These are phyloP conservation scores for Tachyglossus aculeatus DNA, from an alignment of 2,797 vertebrate genomes.

Conservation along the genomic window DNA sequence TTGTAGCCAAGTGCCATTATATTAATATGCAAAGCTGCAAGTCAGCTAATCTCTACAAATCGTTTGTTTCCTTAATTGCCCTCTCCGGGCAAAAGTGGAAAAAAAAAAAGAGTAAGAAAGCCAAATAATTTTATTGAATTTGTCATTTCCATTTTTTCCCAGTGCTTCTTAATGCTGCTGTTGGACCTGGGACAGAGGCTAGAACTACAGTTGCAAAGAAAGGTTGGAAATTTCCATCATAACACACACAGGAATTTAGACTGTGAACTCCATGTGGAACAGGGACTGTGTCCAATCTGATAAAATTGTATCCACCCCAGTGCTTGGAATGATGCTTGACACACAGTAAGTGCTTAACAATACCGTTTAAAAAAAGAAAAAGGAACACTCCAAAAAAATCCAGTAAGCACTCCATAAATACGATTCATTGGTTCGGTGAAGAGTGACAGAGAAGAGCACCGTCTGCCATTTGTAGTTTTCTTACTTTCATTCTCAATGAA, in stretches of 20 bases:
- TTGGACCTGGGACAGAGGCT: no score
- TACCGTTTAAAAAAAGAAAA: constrained; percentile 1
- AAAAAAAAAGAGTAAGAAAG: constrained; percentile 70
- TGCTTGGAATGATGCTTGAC: background rate
- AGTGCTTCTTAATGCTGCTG: constrained; percentile 11
- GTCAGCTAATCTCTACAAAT: constrained; percentile 90
- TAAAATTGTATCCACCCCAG: background rate
- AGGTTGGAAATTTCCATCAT: constrained; percentile 44
- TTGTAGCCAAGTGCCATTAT: constrained; percentile 85
- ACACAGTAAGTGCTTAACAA: background rate
- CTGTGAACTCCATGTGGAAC: no score
- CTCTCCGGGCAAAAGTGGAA: constrained; percentile 91
- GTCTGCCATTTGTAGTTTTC: no score
- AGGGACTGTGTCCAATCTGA: no score
- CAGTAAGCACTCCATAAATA: no score
- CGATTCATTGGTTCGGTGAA: no score
- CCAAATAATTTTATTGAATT: constrained; percentile 65
- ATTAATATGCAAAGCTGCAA: constrained; percentile 93
- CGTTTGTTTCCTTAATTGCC: constrained; percentile 94
- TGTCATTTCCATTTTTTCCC: constrained; percentile 18
- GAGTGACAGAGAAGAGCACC: no score
- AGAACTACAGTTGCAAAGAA: constrained; percentile 10
- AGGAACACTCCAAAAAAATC: background rate
- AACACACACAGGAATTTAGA: constrained; percentile 16
- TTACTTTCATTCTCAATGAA: no score